A percentile compares a stretch with the other conserved stretches of the same genome.
Evolutionary conservation across 1,140 invertebrate species (phyloP).

Genomic region (Tetramorium parvispinum): DNA sequence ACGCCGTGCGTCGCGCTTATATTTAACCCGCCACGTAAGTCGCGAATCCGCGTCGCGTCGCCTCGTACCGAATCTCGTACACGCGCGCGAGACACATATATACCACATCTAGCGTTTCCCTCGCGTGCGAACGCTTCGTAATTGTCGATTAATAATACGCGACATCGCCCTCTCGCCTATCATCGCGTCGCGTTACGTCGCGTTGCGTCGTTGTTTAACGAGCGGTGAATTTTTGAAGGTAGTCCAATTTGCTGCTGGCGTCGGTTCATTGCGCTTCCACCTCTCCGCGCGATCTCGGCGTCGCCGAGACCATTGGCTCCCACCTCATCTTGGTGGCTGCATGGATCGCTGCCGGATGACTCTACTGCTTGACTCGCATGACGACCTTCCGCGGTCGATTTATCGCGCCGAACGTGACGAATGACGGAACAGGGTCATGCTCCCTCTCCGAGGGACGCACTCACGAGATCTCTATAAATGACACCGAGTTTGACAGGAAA

Average conservation of each 20-base stretch:
- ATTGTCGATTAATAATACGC: constrained; percentile 28
- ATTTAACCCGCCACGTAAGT: constrained; percentile 74
- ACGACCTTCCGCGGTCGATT: constrained; percentile 78
- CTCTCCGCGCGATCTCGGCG: constrained; percentile 58
- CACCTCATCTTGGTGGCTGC: constrained; percentile 44
- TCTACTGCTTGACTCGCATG: constrained; percentile 57
- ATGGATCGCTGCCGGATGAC: constrained; percentile 71
- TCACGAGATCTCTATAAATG: background rate
- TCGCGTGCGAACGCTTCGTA: constrained; percentile 11
- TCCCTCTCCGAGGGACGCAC: background rate
- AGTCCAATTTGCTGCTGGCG: constrained; percentile 65
- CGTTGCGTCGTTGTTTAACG: constrained; percentile 32
- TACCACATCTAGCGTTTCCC: background rate
- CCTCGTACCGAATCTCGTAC: background rate
- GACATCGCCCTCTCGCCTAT: background rate
- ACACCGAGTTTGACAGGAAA: background rate
- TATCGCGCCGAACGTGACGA: constrained; percentile 76
- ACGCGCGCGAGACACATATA: background rate
- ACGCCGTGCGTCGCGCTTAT: constrained; percentile 66
- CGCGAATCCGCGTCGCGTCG: constrained; percentile 47
- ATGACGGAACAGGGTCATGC: constrained; percentile 55
- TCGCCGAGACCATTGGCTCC: constrained; percentile 68
- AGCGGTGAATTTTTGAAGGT: constrained; percentile 62
- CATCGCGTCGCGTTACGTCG: background rate
- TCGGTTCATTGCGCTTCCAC: constrained; percentile 66